A percentile compares a stretch with the other conserved stretches of the same genome.
These are phyloP conservation scores for Corythaixoides concolor DNA, from an alignment of 2,113 vertebrate genomes.

Conservation along the genomic window DNA sequence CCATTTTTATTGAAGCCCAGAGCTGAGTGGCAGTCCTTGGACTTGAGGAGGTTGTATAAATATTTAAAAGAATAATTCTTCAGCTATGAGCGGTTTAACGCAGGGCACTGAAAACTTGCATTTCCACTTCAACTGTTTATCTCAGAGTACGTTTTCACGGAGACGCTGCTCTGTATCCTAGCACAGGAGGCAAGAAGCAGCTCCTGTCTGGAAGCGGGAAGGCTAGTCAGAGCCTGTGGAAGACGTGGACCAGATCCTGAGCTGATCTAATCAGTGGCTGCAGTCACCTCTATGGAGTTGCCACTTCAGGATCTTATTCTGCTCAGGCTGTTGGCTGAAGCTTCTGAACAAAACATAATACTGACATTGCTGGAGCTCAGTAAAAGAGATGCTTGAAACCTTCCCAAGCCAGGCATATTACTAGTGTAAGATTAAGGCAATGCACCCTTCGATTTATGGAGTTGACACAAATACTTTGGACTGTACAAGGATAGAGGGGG, in stretches of 20 bases:
- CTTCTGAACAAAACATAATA: not conserved
- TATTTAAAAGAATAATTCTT: not conserved
- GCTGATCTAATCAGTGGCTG: not conserved
- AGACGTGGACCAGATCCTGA: not conserved
- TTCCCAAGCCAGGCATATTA: not conserved
- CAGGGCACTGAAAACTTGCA: not conserved
- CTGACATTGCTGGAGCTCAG: not conserved
- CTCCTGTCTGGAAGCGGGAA: not conserved
- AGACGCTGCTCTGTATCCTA: not conserved
- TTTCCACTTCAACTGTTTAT: not conserved
- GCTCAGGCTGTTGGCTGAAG: not conserved
- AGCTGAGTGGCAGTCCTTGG: not conserved
- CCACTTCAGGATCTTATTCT: not conserved
- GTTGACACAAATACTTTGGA: not conserved
- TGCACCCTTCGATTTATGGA: not conserved
- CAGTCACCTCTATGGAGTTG: not conserved
- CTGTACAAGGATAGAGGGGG: not conserved
- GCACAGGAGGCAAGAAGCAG: not conserved
- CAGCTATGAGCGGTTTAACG: not conserved
- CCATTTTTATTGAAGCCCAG: not conserved
- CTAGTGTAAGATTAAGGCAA: not conserved
- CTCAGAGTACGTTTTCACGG: not conserved
- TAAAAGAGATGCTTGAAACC: not conserved
- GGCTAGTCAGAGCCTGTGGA: not conserved
- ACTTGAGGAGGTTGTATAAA: not conserved